Percentiles rank a stretch among this genome's conserved stretches.
phyloP scores from a whole-genome alignment of 2,888 invertebrate species.

The Melinaea menophilus region DNA sequence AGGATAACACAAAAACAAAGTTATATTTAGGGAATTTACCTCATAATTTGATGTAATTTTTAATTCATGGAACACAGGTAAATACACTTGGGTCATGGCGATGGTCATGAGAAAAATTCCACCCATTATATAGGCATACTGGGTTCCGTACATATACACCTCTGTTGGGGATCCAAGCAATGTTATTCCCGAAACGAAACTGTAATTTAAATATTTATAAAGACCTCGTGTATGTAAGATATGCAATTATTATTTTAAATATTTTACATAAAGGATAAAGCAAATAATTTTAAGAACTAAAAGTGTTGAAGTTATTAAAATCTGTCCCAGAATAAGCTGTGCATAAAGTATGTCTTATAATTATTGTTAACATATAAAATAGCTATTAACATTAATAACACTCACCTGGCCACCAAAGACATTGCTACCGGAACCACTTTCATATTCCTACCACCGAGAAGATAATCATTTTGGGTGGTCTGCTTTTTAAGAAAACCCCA shows the following conservation, averaged over 20 bases:
- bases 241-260: background rate
- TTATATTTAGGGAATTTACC: constrained; percentile 60
- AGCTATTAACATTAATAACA: too few species aligned
- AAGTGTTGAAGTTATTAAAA: too few species aligned
- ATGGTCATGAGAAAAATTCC: constrained; percentile 82
- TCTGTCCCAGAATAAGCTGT: too few species aligned
- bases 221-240: background rate
- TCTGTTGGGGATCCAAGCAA: constrained; percentile 88
- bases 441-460: constrained; percentile 90
- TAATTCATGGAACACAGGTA: constrained; percentile 86
- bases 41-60: constrained; percentile 89
- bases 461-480: constrained; percentile 82
- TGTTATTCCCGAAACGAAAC: constrained; percentile 88
- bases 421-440: constrained; percentile 88
- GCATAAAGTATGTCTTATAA: too few species aligned
- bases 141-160: constrained; percentile 88
- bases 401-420: constrained; percentile 89
- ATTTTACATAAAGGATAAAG: too few species aligned
- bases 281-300: too few species aligned
- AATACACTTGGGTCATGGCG: constrained; percentile 81
- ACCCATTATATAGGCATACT: constrained; percentile 82
- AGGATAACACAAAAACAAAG: background rate
- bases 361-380: too few species aligned
- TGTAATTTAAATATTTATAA: constrained; percentile 40
- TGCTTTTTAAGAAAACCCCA: constrained; percentile 86